Base-by-base conservation (phyloP, 2,888 invertebrate species). In the Drosophila meridionalis region DNA sequence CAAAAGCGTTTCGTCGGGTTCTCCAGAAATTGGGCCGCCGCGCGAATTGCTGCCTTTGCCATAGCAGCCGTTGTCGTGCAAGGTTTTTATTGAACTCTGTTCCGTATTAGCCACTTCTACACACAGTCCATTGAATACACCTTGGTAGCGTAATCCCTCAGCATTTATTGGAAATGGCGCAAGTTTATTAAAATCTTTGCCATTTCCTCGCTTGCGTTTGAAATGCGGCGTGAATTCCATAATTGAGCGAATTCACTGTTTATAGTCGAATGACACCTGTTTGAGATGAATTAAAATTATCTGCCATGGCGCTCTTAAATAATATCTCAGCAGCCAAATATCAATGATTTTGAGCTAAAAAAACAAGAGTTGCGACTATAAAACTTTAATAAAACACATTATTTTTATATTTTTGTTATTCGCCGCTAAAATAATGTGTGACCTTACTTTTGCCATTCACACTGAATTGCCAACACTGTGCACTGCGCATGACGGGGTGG, bases 11-110 rank as follows among this genome's bases (percentile, higher is more conserved):
- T 97, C 96, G 61, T 93, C 62, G 2, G 50, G 8, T 0, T 66
- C 66, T 1, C 71, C 60, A 2, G 65, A 62, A 2, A 36, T 55
- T 5, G 84, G 87, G 20, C 73, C 87, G 0, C 90, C 69, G 94
- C 95, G 94, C 0, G 96, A 96, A 47, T 94, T 91, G 8, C 95
- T 95, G 1, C 96, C 96, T 93, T 96, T 97, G 0, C 97, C 97
- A 93, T 96, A 97, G 91, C 94, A 96, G 0, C 97, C 97, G 94
- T 95, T 96, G 32, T 95, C 95, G 89, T 96, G 94, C 14, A 97
- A 87, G 6, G 94, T 92, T 75, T 94, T 93, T 91, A 96, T 95
- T 11, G 14, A 12, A 9, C 43, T 1, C 83, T 95, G 95, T 53
- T 94, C 94, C 0, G 92, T 89, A 75, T 95, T 94, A 50, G 92